Evolutionary conservation across 1,140 invertebrate genomes (phyloP).

Genomic region (Phocides pigmalion): DNA sequence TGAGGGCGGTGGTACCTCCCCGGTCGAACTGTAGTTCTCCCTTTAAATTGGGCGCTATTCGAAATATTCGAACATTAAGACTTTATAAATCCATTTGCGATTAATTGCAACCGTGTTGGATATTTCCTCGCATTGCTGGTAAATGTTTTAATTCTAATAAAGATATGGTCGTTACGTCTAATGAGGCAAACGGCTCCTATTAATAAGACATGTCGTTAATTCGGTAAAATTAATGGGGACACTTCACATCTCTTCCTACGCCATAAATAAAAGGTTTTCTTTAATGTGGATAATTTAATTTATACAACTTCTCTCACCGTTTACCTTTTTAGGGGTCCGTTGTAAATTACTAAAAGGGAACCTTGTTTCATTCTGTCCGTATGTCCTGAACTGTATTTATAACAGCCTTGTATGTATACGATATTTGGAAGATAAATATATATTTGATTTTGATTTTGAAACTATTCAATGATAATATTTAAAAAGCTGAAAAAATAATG

Average conservation of each 20-base stretch:
- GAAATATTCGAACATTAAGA: neutral
- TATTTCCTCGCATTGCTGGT: neutral
- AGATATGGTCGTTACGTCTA: constrained; percentile 22
- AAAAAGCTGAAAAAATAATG: too few species aligned
- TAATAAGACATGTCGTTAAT: constrained; percentile 27
- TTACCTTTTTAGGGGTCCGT: too few species aligned
- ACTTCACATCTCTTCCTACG: constrained; percentile 30
- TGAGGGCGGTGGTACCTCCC: too few species aligned
- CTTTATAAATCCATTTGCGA: neutral
- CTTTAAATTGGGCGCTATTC: too few species aligned
- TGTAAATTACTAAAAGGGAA: too few species aligned
- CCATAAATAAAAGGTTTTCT: constrained; percentile 33
- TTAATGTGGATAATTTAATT: constrained; percentile 55
- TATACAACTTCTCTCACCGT: constrained; percentile 44
- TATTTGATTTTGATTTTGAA: too few species aligned
- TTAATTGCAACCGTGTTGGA: neutral
- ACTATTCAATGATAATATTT: too few species aligned
- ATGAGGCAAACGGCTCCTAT: constrained; percentile 20
- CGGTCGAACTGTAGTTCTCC: too few species aligned
- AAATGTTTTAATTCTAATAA: constrained; percentile 31
- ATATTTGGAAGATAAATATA: too few species aligned
- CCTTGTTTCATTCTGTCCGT: too few species aligned
- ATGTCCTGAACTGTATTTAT: too few species aligned
- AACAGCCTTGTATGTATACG: too few species aligned
- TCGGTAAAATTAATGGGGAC: constrained; percentile 37